phyloP scores from a whole-genome alignment of 2,113 vertebrate genomes.

The mouse (Mus musculus) region DNA sequence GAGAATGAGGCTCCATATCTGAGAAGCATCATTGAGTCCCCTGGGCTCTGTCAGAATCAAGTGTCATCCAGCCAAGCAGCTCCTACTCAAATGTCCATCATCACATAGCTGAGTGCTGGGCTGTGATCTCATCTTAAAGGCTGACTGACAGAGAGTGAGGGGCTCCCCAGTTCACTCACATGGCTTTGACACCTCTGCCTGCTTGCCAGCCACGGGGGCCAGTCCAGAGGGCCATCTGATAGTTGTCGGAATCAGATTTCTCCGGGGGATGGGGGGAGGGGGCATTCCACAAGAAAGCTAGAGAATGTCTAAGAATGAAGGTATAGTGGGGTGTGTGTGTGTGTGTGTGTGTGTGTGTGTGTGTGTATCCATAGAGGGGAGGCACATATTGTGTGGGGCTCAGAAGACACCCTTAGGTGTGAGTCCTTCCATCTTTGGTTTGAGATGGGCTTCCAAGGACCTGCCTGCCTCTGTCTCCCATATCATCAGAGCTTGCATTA shows the following conservation, averaged over 20 bases:
- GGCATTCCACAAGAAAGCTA: not conserved
- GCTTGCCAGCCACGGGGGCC: accelerated
- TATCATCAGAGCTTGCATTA: not conserved
- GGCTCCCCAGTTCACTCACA: not conserved
- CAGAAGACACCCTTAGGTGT: not conserved
- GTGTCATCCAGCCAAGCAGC: not conserved
- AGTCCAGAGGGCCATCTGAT: not conserved
- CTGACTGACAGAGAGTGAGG: not conserved
- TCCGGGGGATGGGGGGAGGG: not conserved
- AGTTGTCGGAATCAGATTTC: not conserved
- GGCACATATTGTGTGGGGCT: not conserved
- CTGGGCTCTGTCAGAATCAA: not conserved
- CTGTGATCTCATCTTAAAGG: not conserved
- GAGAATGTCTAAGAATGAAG: not conserved
- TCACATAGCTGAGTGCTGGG: not conserved
- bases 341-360: not conserved
- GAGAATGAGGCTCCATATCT: not conserved
- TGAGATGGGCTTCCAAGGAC: not conserved
- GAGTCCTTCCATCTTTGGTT: not conserved
- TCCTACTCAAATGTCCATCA: not conserved
- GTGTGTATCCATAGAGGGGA: not conserved
- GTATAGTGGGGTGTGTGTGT: not conserved
- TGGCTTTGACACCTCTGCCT: not conserved
- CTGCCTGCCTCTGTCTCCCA: not conserved
- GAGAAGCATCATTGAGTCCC: not conserved